These are phyloP conservation scores for Protophormia terraenovae DNA, from an alignment of 2,888 invertebrate genomes.

Conservation along the genomic window DNA sequence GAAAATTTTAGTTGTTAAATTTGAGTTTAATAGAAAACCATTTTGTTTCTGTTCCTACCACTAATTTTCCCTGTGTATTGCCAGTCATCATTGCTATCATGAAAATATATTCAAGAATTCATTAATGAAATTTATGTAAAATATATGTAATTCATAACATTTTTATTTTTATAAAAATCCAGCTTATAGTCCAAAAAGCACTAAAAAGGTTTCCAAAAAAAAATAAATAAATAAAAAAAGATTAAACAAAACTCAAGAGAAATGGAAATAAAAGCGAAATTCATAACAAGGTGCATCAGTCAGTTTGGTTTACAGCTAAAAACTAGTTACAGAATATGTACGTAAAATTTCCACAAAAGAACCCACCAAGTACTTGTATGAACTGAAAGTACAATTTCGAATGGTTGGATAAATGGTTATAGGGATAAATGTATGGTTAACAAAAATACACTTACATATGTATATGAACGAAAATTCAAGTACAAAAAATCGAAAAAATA, in stretches of 20 bases:
- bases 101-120: background rate
- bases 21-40: too few relatives aligned
- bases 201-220: too few relatives aligned
- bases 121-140: background rate
- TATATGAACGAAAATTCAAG: background rate
- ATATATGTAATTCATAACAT: background rate
- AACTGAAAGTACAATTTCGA: background rate
- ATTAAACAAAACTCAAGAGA: background rate
- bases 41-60: too few relatives aligned
- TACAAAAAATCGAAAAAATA: background rate
- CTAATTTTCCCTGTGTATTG: background rate
- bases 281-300: background rate
- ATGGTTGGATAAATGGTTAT: background rate
- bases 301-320: background rate
- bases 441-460: background rate
- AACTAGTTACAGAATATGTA: background rate
- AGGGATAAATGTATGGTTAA: background rate
- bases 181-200: too few relatives aligned
- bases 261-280: background rate
- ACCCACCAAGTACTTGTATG: background rate
- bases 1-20: too few relatives aligned
- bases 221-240: background rate
- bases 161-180: background rate
- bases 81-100: background rate
- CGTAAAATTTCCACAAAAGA: background rate